A percentile compares a stretch with the other conserved stretches of the same genome.
phyloP scores from a whole-genome alignment of 2,888 invertebrate genomes.

The Sylvicola cinctus region DNA sequence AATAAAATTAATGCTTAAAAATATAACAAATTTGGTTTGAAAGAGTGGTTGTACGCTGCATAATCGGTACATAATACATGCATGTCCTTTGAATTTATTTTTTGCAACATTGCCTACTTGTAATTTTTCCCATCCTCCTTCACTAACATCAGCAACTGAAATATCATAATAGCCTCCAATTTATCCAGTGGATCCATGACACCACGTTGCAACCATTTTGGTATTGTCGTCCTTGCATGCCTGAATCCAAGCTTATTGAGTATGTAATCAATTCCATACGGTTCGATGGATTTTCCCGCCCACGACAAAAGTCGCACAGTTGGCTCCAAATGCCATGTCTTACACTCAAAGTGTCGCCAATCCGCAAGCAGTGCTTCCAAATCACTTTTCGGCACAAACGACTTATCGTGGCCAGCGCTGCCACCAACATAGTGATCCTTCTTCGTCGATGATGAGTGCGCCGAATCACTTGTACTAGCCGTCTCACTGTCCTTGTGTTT shows the following conservation, averaged over 20 bases:
- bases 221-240: slow-evolving; percentile 94
- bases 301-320: slow-evolving; percentile 67
- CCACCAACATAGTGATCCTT: no score
- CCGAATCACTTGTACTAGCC: no score
- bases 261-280: slow-evolving; percentile 96
- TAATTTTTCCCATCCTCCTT: slow-evolving; percentile 24
- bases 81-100: no score
- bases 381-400: slow-evolving; percentile 15
- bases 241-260: slow-evolving; percentile 93
- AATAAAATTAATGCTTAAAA: no score
- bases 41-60: no score
- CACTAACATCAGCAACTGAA: slow-evolving; percentile 42
- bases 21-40: no score
- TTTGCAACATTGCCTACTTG: no score
- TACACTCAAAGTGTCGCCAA: slow-evolving; percentile 78
- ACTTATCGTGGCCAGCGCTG: no score
- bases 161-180: slow-evolving; percentile 59
- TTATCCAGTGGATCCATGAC: slow-evolving; percentile 96
- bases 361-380: slow-evolving; percentile 55
- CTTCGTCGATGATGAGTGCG: no score
- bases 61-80: no score
- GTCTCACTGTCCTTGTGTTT: background rate
- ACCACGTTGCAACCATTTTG: slow-evolving; percentile 97
- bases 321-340: slow-evolving; percentile 93
- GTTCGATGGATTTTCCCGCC: slow-evolving; percentile 94